phyloP scores from a whole-genome alignment of 1,140 invertebrate species.

The Hyposmocoma kahamanoa region DNA sequence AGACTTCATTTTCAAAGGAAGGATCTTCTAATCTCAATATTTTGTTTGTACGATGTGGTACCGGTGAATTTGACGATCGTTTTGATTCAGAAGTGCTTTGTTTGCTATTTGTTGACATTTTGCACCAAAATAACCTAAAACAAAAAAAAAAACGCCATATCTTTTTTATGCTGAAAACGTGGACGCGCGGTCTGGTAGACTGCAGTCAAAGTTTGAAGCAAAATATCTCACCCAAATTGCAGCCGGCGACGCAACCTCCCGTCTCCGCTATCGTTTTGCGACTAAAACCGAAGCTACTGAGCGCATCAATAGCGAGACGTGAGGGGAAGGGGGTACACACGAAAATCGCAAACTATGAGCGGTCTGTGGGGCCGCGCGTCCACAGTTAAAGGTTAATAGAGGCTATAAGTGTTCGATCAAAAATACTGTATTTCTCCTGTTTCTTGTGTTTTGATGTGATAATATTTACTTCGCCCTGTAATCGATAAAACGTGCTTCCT shows the following conservation, averaged over 20 bases:
- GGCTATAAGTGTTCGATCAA: too few relatives aligned
- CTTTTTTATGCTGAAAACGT: conserved; percentile 12
- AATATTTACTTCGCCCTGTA: too few relatives aligned
- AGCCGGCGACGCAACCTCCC: conserved; percentile 7
- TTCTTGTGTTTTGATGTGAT: too few relatives aligned
- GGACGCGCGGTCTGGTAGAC: conserved; percentile 17
- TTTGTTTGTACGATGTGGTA: too few relatives aligned
- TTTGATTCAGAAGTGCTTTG: conserved; percentile 4
- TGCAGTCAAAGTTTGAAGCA: conserved; percentile 11
- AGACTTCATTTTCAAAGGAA: too few relatives aligned
- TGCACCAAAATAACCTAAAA: conserved; percentile 15
- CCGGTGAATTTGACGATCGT: conserved; percentile 13
- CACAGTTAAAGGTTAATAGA: background rate
- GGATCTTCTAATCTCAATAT: too few relatives aligned
- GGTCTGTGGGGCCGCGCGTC: background rate
- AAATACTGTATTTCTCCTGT: too few relatives aligned
- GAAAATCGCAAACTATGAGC: background rate
- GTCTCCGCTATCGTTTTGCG: conserved; percentile 6
- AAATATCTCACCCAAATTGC: conserved; percentile 9
- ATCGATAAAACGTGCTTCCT: too few relatives aligned
- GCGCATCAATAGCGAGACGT: background rate
- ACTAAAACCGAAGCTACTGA: conserved; percentile 14
- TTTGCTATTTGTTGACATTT: conserved; percentile 20
- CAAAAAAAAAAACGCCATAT: background rate
- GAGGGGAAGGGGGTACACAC: background rate